A percentile compares a stretch with the other conserved stretches of the same genome.
Conservation (phyloP, 2,113 vertebrate genomes). For the Thymallus thymallus region DNA sequence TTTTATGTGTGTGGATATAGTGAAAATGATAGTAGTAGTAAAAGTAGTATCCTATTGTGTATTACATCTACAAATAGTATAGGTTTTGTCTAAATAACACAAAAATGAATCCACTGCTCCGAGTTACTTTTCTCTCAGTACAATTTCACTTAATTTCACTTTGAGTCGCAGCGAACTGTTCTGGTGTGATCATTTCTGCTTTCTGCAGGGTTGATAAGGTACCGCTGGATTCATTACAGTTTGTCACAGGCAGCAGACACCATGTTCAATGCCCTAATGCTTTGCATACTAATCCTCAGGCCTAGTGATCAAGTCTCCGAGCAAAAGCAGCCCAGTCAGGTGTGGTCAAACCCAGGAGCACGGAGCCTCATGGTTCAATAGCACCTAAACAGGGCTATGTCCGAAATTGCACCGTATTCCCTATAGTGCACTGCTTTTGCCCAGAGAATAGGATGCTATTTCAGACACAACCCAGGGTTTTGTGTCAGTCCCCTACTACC, state of each 20-base stretch:
- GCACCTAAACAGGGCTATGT: conserved; percentile 11
- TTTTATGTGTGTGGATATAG: conserved; percentile 56
- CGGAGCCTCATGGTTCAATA: conserved; percentile 4
- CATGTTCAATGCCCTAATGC: conserved; percentile 57
- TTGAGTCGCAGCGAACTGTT: conserved; percentile 29
- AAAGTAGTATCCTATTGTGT: neutral
- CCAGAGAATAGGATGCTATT: neutral
- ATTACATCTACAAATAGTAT: conserved; percentile 9
- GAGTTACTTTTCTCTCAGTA: conserved; percentile 21
- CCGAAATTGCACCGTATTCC: too few relatives aligned
- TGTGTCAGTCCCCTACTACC: neutral
- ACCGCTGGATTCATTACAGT: conserved; percentile 53
- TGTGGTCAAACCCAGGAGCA: conserved; percentile 41
- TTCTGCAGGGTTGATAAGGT: conserved; percentile 56
- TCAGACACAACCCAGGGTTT: neutral
- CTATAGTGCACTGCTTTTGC: neutral
- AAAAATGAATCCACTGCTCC: neutral
- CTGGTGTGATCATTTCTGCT: conserved; percentile 46
- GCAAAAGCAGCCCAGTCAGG: conserved; percentile 42
- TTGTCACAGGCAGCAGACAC: conserved; percentile 56
- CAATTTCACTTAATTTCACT: conserved; percentile 35
- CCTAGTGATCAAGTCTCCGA: conserved; percentile 32
- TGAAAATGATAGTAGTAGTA: too few relatives aligned
- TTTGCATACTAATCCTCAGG: conserved; percentile 66
- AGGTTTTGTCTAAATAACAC: neutral